Percentiles rank a stretch among this genome's conserved stretches.
Conservation (phyloP, 1,140 invertebrate genomes). For the Panagrolaimus sp. region DNA sequence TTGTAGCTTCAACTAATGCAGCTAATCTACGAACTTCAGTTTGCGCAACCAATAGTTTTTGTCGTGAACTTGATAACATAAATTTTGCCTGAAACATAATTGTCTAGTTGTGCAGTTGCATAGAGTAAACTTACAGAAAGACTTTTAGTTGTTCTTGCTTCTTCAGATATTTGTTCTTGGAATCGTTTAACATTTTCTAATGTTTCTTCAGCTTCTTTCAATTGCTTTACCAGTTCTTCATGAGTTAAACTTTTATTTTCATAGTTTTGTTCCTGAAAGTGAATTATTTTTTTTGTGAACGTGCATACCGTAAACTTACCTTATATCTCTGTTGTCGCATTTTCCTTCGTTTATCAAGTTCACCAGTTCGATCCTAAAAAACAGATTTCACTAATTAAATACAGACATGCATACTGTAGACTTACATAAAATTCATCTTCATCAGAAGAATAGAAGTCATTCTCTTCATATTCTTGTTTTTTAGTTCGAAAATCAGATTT, state of each 20-base stretch:
- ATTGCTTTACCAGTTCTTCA: not conserved
- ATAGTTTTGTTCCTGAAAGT: not conserved
- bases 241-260: not conserved
- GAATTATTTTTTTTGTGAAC: not conserved
- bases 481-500: slow-evolving; percentile 60
- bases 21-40: not conserved
- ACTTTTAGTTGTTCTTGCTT: not conserved
- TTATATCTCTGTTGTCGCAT: slow-evolving; percentile 43
- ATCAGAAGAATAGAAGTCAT: slow-evolving; percentile 89
- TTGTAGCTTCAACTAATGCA: not conserved
- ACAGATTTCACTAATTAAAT: too few relatives aligned
- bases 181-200: not conserved
- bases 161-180: not conserved
- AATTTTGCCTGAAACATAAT: not conserved
- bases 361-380: slow-evolving; percentile 74
- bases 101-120: too few relatives aligned
- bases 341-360: slow-evolving; percentile 76
- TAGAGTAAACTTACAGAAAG: too few relatives aligned
- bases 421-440: slow-evolving; percentile 78
- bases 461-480: slow-evolving; percentile 71
- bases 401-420: too few relatives aligned
- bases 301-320: too few relatives aligned
- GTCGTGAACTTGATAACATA: not conserved
- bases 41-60: not conserved
- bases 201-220: not conserved